Percentiles rank a stretch among this genome's conserved stretches.
Evolutionary conservation across 2,797 vertebrate genomes (phyloP).

Genomic region (Sphenopsis melanotis): DNA sequence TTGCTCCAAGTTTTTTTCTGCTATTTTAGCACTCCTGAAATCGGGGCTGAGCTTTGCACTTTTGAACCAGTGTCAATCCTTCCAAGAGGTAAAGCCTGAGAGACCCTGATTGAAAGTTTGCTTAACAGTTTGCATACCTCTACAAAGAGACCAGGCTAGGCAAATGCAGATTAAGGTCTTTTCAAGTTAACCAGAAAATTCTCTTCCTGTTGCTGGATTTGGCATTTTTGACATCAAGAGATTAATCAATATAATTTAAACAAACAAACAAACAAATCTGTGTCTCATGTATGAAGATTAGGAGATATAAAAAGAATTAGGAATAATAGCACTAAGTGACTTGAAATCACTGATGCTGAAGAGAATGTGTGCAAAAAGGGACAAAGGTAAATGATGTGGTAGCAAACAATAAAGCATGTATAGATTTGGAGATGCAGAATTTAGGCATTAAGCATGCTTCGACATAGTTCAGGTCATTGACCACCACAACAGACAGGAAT

Average conservation of each 20-base stretch:
- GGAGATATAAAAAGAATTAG: neutral
- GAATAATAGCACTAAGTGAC: neutral
- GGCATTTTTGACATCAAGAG: neutral
- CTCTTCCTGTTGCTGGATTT: neutral
- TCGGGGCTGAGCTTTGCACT: neutral
- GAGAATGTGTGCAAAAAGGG: neutral
- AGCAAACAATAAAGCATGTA: neutral
- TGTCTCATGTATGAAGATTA: neutral
- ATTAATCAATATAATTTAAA: neutral
- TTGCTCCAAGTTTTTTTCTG: neutral
- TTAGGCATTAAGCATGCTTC: neutral
- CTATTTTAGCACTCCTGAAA: constrained; percentile 2
- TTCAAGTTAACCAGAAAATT: neutral
- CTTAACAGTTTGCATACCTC: neutral
- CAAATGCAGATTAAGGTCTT: neutral
- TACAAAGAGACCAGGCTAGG: neutral
- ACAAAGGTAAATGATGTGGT: neutral
- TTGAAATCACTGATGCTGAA: neutral
- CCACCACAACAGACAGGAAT: neutral
- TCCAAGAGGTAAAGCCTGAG: neutral
- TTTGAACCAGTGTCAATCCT: neutral
- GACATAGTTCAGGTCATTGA: neutral
- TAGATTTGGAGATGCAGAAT: neutral
- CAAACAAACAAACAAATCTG: neutral
- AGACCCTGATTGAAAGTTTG: neutral